A percentile compares a stretch with the other conserved stretches of the same genome.
phyloP scores from a whole-genome alignment of 1,140 invertebrate genomes.

The Zaprionus tsacasi region DNA sequence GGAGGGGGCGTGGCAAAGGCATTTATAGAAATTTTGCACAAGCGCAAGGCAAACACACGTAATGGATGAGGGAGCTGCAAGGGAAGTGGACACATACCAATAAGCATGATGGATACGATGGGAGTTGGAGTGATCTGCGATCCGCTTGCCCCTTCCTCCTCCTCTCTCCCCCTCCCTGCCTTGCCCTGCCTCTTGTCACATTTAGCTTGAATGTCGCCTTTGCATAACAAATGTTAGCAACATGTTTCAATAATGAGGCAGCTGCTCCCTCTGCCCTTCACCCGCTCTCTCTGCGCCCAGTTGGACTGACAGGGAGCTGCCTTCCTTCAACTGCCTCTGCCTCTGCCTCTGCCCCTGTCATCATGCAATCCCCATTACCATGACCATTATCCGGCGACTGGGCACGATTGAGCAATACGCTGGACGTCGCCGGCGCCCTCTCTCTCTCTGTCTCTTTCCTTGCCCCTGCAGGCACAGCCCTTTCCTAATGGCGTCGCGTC shows the following conservation, averaged over 20 bases:
- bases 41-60: slow-evolving; percentile 43
- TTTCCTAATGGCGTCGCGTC: slow-evolving; percentile 48
- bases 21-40: slow-evolving; percentile 71
- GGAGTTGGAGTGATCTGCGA: background rate
- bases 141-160: no score
- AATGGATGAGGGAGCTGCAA: slow-evolving; percentile 9
- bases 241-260: slow-evolving; percentile 79
- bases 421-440: slow-evolving; percentile 28
- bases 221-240: slow-evolving; percentile 79
- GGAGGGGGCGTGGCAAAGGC: slow-evolving; percentile 30
- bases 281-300: background rate
- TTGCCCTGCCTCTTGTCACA: slow-evolving; percentile 24
- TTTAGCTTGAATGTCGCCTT: slow-evolving; percentile 76
- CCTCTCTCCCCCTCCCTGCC: background rate
- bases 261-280: background rate
- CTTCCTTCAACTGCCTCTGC: background rate
- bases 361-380: slow-evolving; percentile 15
- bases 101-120: slow-evolving; percentile 65
- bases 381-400: slow-evolving; percentile 26
- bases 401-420: slow-evolving; percentile 70
- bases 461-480: slow-evolving; percentile 19
- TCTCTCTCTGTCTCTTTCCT: no score
- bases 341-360: background rate
- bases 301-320: background rate
- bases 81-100: slow-evolving; percentile 16